A percentile compares a stretch with the other conserved stretches of the same genome.
These are phyloP conservation scores for Hirtodrosophila confusa DNA, from an alignment of 2,888 invertebrate genomes.

Conservation along the genomic window DNA sequence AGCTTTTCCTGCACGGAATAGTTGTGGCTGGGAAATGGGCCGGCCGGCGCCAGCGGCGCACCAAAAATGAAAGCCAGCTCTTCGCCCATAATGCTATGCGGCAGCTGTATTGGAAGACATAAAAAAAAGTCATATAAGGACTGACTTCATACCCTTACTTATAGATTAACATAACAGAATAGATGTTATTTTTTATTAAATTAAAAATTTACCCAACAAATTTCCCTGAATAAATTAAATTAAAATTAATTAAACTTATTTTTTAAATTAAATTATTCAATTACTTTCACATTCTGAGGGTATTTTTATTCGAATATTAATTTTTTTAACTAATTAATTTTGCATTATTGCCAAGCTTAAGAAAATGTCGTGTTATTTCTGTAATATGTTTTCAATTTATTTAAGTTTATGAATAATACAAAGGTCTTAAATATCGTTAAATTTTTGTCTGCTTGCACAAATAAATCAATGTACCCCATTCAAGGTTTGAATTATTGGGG, in stretches of 20 bases:
- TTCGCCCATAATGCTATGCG: constrained; percentile 92
- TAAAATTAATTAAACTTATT: too few relatives aligned
- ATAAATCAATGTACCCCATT: constrained; percentile 20
- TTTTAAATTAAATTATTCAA: too few relatives aligned
- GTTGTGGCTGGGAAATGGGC: constrained; percentile 88
- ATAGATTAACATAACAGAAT: background rate
- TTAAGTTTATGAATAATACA: too few relatives aligned
- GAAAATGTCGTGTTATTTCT: too few relatives aligned
- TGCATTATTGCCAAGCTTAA: too few relatives aligned
- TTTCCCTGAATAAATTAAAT: too few relatives aligned
- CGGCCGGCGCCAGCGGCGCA: constrained; percentile 90
- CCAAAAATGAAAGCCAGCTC: constrained; percentile 95
- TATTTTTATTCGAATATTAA: too few relatives aligned
- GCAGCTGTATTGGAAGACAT: constrained; percentile 85
- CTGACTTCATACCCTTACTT: constrained; percentile 29
- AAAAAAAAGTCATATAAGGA: background rate
- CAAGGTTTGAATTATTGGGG: constrained; percentile 22
- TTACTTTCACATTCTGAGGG: too few relatives aligned
- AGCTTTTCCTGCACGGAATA: constrained; percentile 91
- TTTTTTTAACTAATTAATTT: too few relatives aligned
- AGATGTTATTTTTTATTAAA: too few relatives aligned
- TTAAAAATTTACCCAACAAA: too few relatives aligned
- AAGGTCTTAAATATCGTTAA: background rate
- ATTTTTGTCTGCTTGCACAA: background rate
- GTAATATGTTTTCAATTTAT: too few relatives aligned